A percentile compares a stretch with the other conserved stretches of the same genome.
Conservation (phyloP, 2,113 vertebrate species). For the Neodontobutis hainanensis region DNA sequence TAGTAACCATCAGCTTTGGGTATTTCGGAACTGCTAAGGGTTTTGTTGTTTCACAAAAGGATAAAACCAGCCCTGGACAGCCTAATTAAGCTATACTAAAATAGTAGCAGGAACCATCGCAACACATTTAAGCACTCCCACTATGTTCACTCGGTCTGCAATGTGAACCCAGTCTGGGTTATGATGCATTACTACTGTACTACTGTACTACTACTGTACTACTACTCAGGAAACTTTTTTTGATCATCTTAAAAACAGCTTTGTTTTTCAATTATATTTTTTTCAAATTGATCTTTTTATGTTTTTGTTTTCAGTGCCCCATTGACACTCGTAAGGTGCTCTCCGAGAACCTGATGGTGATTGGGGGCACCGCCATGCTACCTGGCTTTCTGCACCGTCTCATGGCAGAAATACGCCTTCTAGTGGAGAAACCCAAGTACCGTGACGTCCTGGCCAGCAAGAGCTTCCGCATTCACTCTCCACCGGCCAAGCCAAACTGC, state of each 20-base stretch:
- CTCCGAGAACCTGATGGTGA: constrained; percentile 94
- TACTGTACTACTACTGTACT: too few relatives aligned
- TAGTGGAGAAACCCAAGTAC: constrained; percentile 95
- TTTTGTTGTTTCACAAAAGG: constrained; percentile 5
- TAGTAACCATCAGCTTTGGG: constrained; percentile 11
- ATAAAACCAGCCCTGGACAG: constrained; percentile 6
- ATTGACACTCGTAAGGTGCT: constrained; percentile 95
- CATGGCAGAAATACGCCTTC: constrained; percentile 90
- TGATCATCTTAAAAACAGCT: too few relatives aligned
- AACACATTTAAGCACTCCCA: background rate
- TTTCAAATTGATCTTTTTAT: background rate
- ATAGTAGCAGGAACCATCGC: constrained; percentile 6
- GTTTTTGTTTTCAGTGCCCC: constrained; percentile 82
- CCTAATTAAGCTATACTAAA: constrained; percentile 37
- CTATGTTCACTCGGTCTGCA: constrained; percentile 2
- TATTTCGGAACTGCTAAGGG: background rate
- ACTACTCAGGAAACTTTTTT: too few relatives aligned
- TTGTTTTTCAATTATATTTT: background rate
- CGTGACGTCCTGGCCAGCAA: constrained; percentile 86
- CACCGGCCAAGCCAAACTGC: constrained; percentile 94
- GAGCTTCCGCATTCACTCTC: constrained; percentile 90
- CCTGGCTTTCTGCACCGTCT: constrained; percentile 94
- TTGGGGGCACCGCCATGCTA: constrained; percentile 93
- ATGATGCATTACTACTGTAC: too few relatives aligned
- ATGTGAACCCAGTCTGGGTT: too few relatives aligned